These are phyloP conservation scores for Etheostoma spectabile DNA, from an alignment of 2,113 vertebrate species.

Conservation along the genomic window DNA sequence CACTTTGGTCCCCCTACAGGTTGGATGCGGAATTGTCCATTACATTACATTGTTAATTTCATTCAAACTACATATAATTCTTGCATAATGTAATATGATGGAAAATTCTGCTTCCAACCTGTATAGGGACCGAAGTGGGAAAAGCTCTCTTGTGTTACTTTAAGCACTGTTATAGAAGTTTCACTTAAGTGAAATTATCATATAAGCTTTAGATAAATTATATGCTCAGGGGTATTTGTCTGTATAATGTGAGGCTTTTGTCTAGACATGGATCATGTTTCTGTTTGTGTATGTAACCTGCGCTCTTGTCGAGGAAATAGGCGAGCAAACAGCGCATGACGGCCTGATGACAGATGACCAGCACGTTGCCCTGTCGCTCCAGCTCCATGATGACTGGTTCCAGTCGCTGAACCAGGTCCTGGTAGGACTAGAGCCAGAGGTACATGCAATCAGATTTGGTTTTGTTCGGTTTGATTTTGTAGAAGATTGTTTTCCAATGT, in stretches of 20 bases:
- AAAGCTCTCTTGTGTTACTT: too few species aligned
- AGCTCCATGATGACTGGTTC: conserved; percentile 99
- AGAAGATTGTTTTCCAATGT: background rate
- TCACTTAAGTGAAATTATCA: background rate
- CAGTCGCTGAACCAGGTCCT: conserved; percentile 96
- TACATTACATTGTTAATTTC: too few species aligned
- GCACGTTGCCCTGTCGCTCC: conserved; percentile 93
- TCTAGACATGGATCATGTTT: background rate
- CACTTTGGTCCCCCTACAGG: too few species aligned
- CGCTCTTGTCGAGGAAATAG: conserved; percentile 96
- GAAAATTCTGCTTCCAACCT: too few species aligned
- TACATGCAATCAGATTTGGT: conserved; percentile 3
- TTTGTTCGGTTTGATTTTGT: background rate
- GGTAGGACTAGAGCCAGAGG: conserved; percentile 89
- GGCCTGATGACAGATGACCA: conserved; percentile 97
- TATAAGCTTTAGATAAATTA: background rate
- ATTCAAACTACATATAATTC: too few species aligned
- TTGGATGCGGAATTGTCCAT: too few species aligned
- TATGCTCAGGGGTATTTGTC: background rate
- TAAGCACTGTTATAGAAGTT: background rate
- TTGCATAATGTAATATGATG: too few species aligned
- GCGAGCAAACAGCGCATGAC: conserved; percentile 97
- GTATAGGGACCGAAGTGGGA: too few species aligned
- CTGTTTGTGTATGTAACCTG: conserved; percentile 83
- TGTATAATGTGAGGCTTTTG: background rate